Evolutionary conservation across 2,797 vertebrate species (phyloP), one percentile per base, ranked within the genome.

Genomic region (Euthynnus affinis): DNA sequence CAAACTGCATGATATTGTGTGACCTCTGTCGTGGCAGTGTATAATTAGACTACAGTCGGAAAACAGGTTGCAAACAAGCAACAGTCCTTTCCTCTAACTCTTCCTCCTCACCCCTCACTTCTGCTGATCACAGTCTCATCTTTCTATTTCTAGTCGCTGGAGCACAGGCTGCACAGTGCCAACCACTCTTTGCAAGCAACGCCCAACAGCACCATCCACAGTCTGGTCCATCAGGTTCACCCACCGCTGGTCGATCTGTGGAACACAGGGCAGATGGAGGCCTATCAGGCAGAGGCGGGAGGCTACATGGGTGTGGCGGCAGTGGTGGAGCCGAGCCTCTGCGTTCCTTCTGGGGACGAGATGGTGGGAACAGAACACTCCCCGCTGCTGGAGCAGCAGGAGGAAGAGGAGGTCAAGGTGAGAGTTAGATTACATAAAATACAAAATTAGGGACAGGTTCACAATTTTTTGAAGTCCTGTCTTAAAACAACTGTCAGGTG

Each of bases 231-330:
- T 25, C 72, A 93, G 56, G 94, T 90, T 71, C 96, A 96, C 89
- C 94, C 96, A 2, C 96, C 96, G 32, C 73, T 97, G 90, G 96
- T 97, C 18, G 97, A 99, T 49, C 94, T 97, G 90, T 98, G 98
- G 95, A 97, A 97, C 87, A 84, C 92, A 9, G 95, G 91, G 53
- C 94, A 94, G 85, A 91, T 93, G 78, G 95, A 95, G 80, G 89
- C 93, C 88, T 96, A 94, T 84, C 95, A 94, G 89, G 80, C 85
- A 2, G 96, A 98, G 88, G 94, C 95, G 60, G 95, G 96, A 80
- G 90, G 94, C 0, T 97, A 95, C 87, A 87, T 96, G 92, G 96
- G 96, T 7, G 95, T 97, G 85, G 92, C 96, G 5, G 93, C 94
- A 0, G 93, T 96, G 88, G 96, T 95, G 93, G 98, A 98, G 78